Percentiles rank a stretch among this genome's conserved stretches.
Evolutionary conservation across 2,113 vertebrate genomes (phyloP).

Genomic region (Ptyas mucosa): DNA sequence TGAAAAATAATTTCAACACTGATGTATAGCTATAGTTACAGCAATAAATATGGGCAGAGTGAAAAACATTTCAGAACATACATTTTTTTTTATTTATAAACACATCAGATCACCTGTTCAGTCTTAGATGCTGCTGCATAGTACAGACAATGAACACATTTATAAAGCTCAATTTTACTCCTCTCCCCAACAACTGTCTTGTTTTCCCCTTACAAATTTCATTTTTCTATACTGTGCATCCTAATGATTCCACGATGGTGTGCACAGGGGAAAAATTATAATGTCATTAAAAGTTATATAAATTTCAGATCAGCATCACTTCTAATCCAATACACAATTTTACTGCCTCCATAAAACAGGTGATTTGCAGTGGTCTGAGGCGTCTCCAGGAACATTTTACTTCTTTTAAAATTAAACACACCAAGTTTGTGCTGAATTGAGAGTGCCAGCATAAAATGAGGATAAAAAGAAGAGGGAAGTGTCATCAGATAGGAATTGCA

Average conservation of each 20-base stretch:
- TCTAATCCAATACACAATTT: conserved; percentile 86
- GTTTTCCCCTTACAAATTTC: conserved; percentile 77
- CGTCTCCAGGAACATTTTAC: conserved; percentile 78
- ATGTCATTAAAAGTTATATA: conserved; percentile 87
- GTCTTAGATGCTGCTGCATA: not conserved
- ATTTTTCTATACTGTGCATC: conserved; percentile 73
- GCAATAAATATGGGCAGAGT: not conserved
- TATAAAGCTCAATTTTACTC: not conserved
- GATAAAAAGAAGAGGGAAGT: conserved; percentile 82
- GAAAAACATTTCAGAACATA: not conserved
- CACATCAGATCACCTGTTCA: accelerated
- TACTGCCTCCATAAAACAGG: conserved; percentile 82
- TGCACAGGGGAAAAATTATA: conserved; percentile 78
- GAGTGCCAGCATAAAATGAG: conserved; percentile 79
- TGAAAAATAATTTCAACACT: not conserved
- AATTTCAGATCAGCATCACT: conserved; percentile 85
- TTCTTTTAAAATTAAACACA: conserved; percentile 87
- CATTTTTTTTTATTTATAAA: accelerated
- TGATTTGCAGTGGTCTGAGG: conserved; percentile 83
- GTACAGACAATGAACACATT: conserved; percentile 13
- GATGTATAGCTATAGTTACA: not conserved
- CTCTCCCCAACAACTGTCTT: conserved; percentile 47
- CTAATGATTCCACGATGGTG: conserved; percentile 71
- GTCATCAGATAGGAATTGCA: conserved; percentile 83
- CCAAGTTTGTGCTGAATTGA: conserved; percentile 83